Conservation (phyloP, 2,113 vertebrate genomes). For the Ammospiza nelsoni region DNA sequence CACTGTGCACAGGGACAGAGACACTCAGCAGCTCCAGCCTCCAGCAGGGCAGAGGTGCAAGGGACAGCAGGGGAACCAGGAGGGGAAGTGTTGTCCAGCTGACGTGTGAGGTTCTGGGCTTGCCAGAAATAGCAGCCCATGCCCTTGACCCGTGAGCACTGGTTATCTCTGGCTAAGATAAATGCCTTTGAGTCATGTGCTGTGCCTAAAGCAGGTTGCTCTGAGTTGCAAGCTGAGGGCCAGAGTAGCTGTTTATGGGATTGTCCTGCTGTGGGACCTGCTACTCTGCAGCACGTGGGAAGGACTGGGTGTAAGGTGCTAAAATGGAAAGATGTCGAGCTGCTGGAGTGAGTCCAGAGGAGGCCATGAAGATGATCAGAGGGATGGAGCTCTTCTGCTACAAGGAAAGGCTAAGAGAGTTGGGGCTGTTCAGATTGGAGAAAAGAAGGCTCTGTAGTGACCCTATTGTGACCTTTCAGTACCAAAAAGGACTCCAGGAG, state of each 20-base stretch:
- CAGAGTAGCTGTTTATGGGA: neutral
- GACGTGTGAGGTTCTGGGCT: neutral
- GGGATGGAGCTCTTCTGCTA: neutral
- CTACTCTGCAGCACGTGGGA: neutral
- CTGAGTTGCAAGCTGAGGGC: neutral
- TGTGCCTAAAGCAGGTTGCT: neutral
- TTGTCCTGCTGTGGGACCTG: neutral
- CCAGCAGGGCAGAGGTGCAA: neutral
- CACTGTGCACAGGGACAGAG: neutral
- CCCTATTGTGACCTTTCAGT: neutral
- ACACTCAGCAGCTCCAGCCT: neutral
- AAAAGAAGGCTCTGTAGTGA: neutral
- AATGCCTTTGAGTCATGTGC: neutral
- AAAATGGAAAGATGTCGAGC: neutral
- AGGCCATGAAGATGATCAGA: neutral
- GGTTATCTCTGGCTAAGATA: conserved; percentile 24
- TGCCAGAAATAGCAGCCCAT: conserved; percentile 21
- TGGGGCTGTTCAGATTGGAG: neutral
- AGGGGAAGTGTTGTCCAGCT: neutral
- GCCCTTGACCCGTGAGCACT: neutral
- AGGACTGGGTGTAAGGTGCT: neutral
- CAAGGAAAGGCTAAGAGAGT: neutral
- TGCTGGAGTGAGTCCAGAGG: neutral
- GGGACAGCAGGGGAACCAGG: neutral
- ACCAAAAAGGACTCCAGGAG: neutral